phyloP scores from a whole-genome alignment of 92 coral and sea anemone species.

The Anthopleura xanthogrammica region DNA sequence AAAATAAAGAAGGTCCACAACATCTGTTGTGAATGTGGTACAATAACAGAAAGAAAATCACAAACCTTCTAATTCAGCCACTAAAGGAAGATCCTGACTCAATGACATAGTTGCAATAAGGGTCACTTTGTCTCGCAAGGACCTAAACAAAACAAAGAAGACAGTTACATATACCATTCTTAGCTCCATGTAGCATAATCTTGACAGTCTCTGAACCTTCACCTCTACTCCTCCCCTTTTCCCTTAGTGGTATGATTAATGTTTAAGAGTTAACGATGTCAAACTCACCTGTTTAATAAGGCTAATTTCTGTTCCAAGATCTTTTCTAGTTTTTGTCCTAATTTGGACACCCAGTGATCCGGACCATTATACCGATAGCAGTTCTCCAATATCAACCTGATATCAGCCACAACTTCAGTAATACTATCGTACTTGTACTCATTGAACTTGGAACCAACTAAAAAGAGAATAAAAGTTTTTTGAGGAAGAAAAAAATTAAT shows the following conservation, averaged over 20 bases:
- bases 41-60: neutral
- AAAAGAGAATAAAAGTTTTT: neutral
- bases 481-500: too few species aligned
- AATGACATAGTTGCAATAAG: constrained; percentile 88
- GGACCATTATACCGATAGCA: constrained; percentile 97
- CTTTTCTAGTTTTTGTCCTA: constrained; percentile 92
- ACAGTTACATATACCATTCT: too few species aligned
- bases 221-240: too few species aligned
- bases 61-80: constrained; percentile 40
- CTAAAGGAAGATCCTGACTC: constrained; percentile 48
- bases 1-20: too few species aligned
- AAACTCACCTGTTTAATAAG: constrained; percentile 76
- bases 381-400: constrained; percentile 87
- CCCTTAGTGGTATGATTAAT: too few species aligned
- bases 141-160: constrained; percentile 40
- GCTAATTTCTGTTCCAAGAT: constrained; percentile 94
- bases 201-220: too few species aligned
- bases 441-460: constrained; percentile 90
- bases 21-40: too few species aligned
- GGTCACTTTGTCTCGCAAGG: constrained; percentile 91
- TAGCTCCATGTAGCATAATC: too few species aligned
- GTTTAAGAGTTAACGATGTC: too few species aligned
- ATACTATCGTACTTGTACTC: constrained; percentile 76
- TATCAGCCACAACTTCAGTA: constrained; percentile 88
- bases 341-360: constrained; percentile 93